These are phyloP conservation scores for Melipona bicolor DNA, from an alignment of 2,888 invertebrate species.

Conservation along the genomic window DNA sequence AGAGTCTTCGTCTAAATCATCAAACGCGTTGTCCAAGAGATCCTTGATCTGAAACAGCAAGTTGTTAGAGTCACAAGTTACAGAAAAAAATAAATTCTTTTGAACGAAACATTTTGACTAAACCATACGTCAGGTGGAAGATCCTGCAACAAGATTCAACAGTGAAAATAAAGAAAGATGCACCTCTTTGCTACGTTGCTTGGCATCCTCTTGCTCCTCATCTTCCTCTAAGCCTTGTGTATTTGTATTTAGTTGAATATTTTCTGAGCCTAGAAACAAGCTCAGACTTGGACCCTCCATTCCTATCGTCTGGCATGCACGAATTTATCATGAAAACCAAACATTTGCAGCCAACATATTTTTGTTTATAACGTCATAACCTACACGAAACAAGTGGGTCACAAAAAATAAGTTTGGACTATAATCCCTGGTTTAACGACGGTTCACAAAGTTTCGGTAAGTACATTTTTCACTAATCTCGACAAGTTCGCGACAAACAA, in stretches of 20 bases:
- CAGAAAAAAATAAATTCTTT: not conserved
- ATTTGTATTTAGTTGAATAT: slow-evolving; percentile 88
- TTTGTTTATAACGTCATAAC: slow-evolving; percentile 83
- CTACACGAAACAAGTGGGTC: slow-evolving; percentile 82
- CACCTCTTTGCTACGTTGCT: slow-evolving; percentile 89
- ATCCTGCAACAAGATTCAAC: not conserved
- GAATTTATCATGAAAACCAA: slow-evolving; percentile 67
- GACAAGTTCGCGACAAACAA: slow-evolving; percentile 35
- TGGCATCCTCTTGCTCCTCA: slow-evolving; percentile 89
- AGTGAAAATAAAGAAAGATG: slow-evolving; percentile 4
- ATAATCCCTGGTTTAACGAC: slow-evolving; percentile 46
- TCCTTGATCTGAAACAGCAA: slow-evolving; percentile 86
- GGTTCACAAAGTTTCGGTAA: slow-evolving; percentile 42
- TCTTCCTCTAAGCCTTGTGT: slow-evolving; percentile 88
- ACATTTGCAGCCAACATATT: slow-evolving; percentile 77
- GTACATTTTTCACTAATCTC: slow-evolving; percentile 53
- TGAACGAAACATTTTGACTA: not conserved
- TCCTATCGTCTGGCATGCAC: slow-evolving; percentile 71
- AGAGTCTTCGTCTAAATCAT: slow-evolving; percentile 88
- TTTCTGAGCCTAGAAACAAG: slow-evolving; percentile 89
- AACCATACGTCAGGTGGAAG: not conserved
- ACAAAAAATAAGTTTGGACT: slow-evolving; percentile 69
- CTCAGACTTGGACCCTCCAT: slow-evolving; percentile 88
- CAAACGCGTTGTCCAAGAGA: slow-evolving; percentile 88
- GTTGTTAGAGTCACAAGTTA: not conserved